Conservation (phyloP, 2,797 vertebrate genomes). For the Gila robusta region DNA sequence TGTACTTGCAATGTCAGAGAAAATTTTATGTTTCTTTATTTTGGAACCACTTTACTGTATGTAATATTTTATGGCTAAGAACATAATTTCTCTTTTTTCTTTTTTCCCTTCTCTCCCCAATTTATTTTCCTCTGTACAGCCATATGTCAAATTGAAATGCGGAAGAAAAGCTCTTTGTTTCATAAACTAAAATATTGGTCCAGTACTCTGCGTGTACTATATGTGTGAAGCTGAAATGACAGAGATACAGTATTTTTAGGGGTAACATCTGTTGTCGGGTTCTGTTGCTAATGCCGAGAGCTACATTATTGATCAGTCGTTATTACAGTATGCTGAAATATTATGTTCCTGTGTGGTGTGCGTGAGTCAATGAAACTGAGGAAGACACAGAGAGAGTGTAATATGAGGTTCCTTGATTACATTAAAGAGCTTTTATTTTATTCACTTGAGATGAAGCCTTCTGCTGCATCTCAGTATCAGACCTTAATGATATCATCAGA, state of each 20-base stretch:
- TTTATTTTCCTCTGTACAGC: constrained; percentile 1
- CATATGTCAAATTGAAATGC: constrained; percentile 11
- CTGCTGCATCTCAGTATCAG: constrained; percentile 76
- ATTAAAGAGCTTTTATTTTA: constrained; percentile 82
- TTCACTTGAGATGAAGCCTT: constrained; percentile 81
- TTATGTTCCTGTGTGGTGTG: constrained; percentile 60
- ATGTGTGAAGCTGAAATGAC: constrained; percentile 55
- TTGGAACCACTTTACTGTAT: not conserved
- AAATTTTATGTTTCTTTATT: not conserved
- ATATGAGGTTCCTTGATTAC: constrained; percentile 85
- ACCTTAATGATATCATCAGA: constrained; percentile 69
- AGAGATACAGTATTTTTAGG: constrained; percentile 62
- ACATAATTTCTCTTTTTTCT: constrained; percentile 28
- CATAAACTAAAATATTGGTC: constrained; percentile 43
- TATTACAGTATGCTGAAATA: constrained; percentile 76
- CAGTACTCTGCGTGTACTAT: constrained; percentile 5
- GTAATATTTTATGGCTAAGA: constrained; percentile 2
- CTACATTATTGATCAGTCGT: constrained; percentile 84
- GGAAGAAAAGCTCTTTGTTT: constrained; percentile 61
- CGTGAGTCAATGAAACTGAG: constrained; percentile 50
- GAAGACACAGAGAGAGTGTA: constrained; percentile 68
- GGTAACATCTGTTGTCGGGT: constrained; percentile 81
- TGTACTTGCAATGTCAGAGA: not conserved
- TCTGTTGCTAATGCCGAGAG: constrained; percentile 81
- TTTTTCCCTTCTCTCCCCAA: constrained; percentile 13